Conservation (phyloP, 2,113 vertebrate genomes). For the Isurus oxyrinchus region DNA sequence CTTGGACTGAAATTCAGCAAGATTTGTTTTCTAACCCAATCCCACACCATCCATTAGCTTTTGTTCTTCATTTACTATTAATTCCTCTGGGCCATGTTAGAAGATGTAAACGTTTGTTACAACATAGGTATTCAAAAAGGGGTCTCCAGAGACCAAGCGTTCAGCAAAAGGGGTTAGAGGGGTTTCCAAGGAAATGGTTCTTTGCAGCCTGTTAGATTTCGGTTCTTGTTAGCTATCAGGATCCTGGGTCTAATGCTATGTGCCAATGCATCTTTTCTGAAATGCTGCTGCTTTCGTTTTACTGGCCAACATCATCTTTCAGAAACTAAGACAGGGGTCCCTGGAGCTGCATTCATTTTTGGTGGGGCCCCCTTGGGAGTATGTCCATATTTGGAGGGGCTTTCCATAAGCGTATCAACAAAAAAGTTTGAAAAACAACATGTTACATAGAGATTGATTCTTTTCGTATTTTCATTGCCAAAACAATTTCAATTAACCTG, state of each 20-base stretch:
- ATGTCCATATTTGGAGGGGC: background rate
- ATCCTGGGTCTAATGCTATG: background rate
- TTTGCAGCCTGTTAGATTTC: background rate
- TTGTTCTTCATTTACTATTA: background rate
- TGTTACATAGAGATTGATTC: background rate
- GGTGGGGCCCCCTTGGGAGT: background rate
- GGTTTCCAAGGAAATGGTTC: background rate
- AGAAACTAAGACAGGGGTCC: background rate
- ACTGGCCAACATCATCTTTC: background rate
- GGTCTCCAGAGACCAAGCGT: background rate
- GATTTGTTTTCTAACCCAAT: conserved; percentile 1
- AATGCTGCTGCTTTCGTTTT: background rate
- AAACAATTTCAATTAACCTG: background rate
- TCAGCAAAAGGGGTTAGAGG: background rate
- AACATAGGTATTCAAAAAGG: background rate
- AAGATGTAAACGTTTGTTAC: background rate
- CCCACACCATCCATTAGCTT: background rate
- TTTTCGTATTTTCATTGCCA: background rate
- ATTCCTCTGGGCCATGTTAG: background rate
- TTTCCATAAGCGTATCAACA: background rate
- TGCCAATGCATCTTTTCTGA: background rate
- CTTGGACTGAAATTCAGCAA: background rate
- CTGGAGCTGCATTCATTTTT: background rate
- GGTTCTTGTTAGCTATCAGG: background rate
- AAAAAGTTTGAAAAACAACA: background rate